Conservation (phyloP, 2,797 vertebrate genomes). For the Microhierax caerulescens region DNA sequence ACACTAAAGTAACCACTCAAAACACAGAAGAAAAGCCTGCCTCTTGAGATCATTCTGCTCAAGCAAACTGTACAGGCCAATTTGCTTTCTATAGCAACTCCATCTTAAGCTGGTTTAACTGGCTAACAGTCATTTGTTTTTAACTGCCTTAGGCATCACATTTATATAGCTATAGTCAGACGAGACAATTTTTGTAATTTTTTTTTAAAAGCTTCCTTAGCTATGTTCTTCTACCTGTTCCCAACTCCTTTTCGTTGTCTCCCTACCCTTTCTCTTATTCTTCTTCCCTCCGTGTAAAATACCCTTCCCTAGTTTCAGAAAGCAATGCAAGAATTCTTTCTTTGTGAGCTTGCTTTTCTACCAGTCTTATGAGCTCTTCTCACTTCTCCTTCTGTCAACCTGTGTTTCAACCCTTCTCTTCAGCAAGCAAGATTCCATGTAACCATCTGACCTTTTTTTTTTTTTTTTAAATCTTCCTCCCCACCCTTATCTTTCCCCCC, state of each 20-base stretch:
- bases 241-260: neutral
- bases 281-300: neutral
- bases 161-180: neutral
- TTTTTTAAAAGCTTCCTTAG: neutral
- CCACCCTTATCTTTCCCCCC: too few species aligned
- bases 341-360: neutral
- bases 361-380: neutral
- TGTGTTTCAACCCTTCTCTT: neutral
- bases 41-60: neutral
- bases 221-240: neutral
- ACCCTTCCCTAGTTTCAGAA: neutral
- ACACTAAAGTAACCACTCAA: conserved; percentile 35
- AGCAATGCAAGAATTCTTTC: neutral
- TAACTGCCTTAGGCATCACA: neutral
- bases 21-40: neutral
- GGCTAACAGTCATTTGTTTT: neutral
- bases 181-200: neutral
- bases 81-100: neutral
- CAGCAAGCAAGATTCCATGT: neutral
- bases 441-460: neutral
- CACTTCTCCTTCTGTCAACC: neutral
- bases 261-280: neutral
- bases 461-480: neutral
- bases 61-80: neutral
- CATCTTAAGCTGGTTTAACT: neutral